These are phyloP conservation scores for Sigmodon hispidus DNA, from an alignment of 2,113 vertebrate species.

Conservation along the genomic window DNA sequence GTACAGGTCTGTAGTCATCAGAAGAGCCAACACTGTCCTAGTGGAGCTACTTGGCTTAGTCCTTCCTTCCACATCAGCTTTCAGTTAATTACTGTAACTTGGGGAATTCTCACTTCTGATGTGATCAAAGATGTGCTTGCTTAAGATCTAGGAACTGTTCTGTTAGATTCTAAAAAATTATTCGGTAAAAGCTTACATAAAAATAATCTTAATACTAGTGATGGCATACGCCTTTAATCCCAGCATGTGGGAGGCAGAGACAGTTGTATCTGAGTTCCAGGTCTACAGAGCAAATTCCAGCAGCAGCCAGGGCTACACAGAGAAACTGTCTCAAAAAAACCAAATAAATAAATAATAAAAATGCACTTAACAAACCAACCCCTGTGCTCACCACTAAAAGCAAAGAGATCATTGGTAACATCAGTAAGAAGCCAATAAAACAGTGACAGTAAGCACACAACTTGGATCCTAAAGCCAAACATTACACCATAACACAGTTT, in stretches of 20 bases:
- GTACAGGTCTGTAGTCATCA: constrained; percentile 5
- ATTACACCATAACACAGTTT: not conserved
- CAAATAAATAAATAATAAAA: not conserved
- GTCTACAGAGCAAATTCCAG: not conserved
- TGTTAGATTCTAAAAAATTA: constrained; percentile 11
- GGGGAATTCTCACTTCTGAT: not conserved
- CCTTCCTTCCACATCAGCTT: constrained; percentile 4
- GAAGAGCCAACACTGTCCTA: not conserved
- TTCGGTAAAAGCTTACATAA: not conserved
- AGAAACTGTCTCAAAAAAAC: not conserved
- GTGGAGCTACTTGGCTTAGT: not conserved
- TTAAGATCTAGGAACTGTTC: not conserved
- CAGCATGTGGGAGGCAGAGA: not conserved
- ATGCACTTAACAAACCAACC: not conserved
- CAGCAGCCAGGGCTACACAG: not conserved
- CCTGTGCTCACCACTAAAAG: not conserved
- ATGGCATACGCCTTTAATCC: not conserved
- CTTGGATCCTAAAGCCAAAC: not conserved
- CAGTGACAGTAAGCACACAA: not conserved
- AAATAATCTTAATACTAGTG: constrained; percentile 9
- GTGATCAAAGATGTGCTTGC: not conserved
- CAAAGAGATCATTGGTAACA: not conserved
- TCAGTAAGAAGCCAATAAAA: not conserved
- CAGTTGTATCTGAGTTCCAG: not conserved
- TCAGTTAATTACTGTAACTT: not conserved